phyloP scores from a whole-genome alignment of 2,888 invertebrate genomes.

The Andrena flavipes region DNA sequence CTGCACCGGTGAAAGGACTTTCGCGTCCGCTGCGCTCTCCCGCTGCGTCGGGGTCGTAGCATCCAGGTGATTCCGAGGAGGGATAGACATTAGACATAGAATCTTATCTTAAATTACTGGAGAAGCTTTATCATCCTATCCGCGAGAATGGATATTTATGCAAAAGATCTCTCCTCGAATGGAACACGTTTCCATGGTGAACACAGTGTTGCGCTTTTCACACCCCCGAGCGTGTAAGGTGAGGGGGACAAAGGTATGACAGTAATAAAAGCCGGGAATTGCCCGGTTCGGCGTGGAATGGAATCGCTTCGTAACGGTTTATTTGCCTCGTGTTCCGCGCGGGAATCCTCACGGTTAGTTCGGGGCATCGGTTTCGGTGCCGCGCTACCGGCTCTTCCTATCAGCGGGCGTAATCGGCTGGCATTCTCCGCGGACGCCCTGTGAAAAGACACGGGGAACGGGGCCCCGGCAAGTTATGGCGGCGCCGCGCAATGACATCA shows the following conservation, averaged over 20 bases:
- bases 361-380: constrained; percentile 39
- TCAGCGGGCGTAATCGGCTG: constrained; percentile 78
- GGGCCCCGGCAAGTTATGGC: constrained; percentile 74
- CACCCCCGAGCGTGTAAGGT: not conserved
- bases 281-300: constrained; percentile 39
- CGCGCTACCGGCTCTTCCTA: constrained; percentile 70
- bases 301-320: constrained; percentile 67
- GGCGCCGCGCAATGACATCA: constrained; percentile 81
- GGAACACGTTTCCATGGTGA: too few relatives aligned
- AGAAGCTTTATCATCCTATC: too few relatives aligned
- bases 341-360: constrained; percentile 54
- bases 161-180: not conserved
- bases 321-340: constrained; percentile 56
- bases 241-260: not conserved
- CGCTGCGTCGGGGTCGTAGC: too few relatives aligned
- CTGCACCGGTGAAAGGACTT: too few relatives aligned
- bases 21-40: too few relatives aligned
- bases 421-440: constrained; percentile 72
- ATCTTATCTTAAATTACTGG: too few relatives aligned
- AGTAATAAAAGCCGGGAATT: constrained; percentile 34
- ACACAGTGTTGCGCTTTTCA: not conserved
- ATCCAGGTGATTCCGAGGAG: too few relatives aligned
- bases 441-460: constrained; percentile 66
- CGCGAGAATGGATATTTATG: not conserved
- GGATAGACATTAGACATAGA: too few relatives aligned